phyloP scores from a whole-genome alignment of 2,113 vertebrate species.

The Thomomys bottae region DNA sequence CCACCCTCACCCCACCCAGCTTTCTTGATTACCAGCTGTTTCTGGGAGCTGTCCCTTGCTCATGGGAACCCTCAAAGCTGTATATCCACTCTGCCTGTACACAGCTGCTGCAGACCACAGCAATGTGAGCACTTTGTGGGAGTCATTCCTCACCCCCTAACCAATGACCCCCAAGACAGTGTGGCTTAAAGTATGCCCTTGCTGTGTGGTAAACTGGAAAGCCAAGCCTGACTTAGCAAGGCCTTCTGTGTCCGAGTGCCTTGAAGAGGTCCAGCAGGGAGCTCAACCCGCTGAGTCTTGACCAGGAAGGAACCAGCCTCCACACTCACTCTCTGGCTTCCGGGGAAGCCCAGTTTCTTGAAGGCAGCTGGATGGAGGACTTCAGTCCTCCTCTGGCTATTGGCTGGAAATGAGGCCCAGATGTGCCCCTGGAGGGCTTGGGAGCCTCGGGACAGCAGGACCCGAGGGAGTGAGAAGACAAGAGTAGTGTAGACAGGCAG shows the following conservation, averaged over 20 bases:
- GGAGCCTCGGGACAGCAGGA: accelerated
- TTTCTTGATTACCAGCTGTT: no score
- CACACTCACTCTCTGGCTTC: accelerated
- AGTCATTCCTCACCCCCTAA: not conserved
- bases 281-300: accelerated
- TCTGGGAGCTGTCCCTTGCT: no score
- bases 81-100: not conserved
- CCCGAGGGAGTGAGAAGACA: not conserved
- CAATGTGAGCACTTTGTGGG: not conserved
- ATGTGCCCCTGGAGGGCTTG: accelerated
- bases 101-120: not conserved
- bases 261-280: no score
- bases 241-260: not conserved
- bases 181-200: not conserved
- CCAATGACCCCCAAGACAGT: not conserved
- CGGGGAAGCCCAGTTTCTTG: no score
- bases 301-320: no score
- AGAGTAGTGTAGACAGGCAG: accelerated
- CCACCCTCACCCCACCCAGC: no score
- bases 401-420: no score
- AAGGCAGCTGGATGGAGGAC: not conserved
- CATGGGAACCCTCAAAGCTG: not conserved
- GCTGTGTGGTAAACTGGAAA: not conserved
- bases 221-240: accelerated
- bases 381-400: not conserved